Evolutionary conservation across 2,888 invertebrate species (phyloP).

Genomic region (Craniophora ligustri): DNA sequence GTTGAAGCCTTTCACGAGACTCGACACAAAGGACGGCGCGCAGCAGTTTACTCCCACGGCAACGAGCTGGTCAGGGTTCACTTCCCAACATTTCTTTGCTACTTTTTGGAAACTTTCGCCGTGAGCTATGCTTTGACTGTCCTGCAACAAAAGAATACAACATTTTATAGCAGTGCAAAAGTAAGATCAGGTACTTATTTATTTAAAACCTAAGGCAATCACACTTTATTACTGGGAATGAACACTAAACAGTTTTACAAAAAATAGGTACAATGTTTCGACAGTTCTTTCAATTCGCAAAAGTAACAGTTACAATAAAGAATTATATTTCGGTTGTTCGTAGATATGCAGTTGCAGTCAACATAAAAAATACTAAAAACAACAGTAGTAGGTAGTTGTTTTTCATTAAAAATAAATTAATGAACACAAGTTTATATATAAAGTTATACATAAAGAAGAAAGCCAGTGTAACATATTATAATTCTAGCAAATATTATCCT

Average conservation of each 20-base stretch:
- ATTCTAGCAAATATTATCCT: too few species aligned
- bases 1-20: slow-evolving; percentile 82
- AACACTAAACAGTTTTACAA: slow-evolving; percentile 5
- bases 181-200: not conserved
- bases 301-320: slow-evolving; percentile 34
- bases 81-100: slow-evolving; percentile 91
- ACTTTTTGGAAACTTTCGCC: slow-evolving; percentile 94
- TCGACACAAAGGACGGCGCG: slow-evolving; percentile 80
- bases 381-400: not conserved
- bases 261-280: slow-evolving; percentile 23
- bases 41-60: slow-evolving; percentile 97
- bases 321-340: slow-evolving; percentile 11
- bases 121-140: slow-evolving; percentile 90
- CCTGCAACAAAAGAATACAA: slow-evolving; percentile 63
- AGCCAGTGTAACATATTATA: too few species aligned
- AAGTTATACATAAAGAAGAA: too few species aligned
- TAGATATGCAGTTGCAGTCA: not conserved
- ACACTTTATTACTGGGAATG: slow-evolving; percentile 14
- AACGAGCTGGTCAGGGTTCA: slow-evolving; percentile 91
- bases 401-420: too few species aligned
- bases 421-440: too few species aligned
- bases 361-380: slow-evolving; percentile 11
- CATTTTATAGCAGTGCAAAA: slow-evolving; percentile 14
- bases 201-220: slow-evolving; percentile 2
- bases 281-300: slow-evolving; percentile 29